phyloP scores from a whole-genome alignment of 2,113 vertebrate species.

The Microtus ochrogaster region DNA sequence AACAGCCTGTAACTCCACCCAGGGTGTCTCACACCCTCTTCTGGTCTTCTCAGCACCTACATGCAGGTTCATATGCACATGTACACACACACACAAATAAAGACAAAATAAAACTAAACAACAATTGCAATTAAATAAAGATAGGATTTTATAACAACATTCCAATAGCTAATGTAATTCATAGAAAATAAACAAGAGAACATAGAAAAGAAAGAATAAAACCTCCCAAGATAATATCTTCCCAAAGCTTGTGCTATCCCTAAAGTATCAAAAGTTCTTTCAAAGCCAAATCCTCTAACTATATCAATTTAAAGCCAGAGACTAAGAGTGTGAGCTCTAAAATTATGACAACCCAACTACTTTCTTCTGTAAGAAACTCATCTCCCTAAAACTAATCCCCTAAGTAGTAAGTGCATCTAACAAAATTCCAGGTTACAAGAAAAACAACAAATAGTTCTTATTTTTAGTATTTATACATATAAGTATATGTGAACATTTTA shows the following conservation, averaged over 20 bases:
- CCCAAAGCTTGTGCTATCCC: not conserved
- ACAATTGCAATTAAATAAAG: not conserved
- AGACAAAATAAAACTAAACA: too few species aligned
- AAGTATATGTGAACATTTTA: not conserved
- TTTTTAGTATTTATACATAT: not conserved
- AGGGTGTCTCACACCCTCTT: not conserved
- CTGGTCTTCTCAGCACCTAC: not conserved
- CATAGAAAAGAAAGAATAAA: not conserved
- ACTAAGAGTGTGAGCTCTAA: not conserved
- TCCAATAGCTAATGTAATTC: not conserved
- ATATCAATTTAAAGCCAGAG: not conserved
- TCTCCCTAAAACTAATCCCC: not conserved
- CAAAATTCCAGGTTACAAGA: not conserved
- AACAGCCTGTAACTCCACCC: not conserved
- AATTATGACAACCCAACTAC: not conserved
- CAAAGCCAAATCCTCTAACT: not conserved
- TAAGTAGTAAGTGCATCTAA: not conserved
- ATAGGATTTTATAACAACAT: not conserved
- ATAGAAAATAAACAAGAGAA: not conserved
- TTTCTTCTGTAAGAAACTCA: not conserved
- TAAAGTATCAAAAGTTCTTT: not conserved
- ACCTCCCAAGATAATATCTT: not conserved
- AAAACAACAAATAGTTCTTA: not conserved
- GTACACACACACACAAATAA: not conserved
- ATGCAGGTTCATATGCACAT: not conserved